These are phyloP conservation scores for Lytechinus pictus DNA, from an alignment of 35 echinoderm and acorn worm genomes.

Conservation along the genomic window DNA sequence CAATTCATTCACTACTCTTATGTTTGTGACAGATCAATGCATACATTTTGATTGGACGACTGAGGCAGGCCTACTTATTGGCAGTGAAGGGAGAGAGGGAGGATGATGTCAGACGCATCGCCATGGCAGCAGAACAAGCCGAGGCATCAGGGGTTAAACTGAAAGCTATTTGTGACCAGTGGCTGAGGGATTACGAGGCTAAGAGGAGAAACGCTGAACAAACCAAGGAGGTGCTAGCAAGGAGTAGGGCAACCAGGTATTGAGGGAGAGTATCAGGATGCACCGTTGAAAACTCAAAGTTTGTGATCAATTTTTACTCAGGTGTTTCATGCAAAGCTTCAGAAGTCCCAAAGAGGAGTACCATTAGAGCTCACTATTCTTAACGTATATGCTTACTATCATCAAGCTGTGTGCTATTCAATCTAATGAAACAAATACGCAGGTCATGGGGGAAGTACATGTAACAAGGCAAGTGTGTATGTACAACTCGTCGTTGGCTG, in stretches of 20 bases:
- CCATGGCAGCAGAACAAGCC: constrained; percentile 70
- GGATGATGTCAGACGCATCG: constrained; percentile 86
- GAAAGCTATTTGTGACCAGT: constrained; percentile 89
- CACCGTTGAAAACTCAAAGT: background rate
- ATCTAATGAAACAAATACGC: too few relatives aligned
- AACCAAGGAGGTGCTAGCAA: constrained; percentile 56
- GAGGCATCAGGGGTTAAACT: constrained; percentile 68
- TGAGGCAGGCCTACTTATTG: constrained; percentile 89
- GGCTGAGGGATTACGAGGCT: constrained; percentile 74
- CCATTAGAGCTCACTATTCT: too few relatives aligned
- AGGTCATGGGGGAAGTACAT: too few relatives aligned
- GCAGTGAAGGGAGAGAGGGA: constrained; percentile 87
- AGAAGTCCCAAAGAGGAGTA: too few relatives aligned
- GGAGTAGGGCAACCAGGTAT: background rate
- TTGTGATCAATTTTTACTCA: too few relatives aligned
- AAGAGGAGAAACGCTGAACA: constrained; percentile 62
- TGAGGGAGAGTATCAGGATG: background rate
- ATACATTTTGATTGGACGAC: constrained; percentile 84
- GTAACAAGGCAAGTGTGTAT: too few relatives aligned
- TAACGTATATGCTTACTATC: too few relatives aligned
- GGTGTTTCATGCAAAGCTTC: too few relatives aligned
- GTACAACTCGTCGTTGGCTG: too few relatives aligned
- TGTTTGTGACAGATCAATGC: constrained; percentile 87
- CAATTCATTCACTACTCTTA: background rate
- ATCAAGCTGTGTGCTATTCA: too few relatives aligned